Base-by-base conservation (phyloP, 2,888 invertebrate species). In the Rhamphomyia laevipes region DNA sequence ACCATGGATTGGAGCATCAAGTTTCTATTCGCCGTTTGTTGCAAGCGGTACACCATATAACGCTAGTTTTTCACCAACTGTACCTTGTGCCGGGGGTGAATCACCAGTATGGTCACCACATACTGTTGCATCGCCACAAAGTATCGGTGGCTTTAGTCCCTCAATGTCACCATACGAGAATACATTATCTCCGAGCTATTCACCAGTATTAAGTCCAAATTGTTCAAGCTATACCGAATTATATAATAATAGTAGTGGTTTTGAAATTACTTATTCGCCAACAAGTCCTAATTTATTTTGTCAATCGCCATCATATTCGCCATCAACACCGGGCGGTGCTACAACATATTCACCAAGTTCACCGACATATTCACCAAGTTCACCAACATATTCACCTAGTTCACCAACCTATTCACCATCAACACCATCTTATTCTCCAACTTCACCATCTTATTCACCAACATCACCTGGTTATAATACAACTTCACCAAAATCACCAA, bases 51-150 rank as follows among this genome's bases (percentile, higher is more conserved):
- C 94, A 1, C 94, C 94, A 0, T 90, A 89, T 43, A 91, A 87
- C 1, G 91, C 92, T 2, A 87, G 88, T 40, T 95, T 95, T 74
- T 94, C 94, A 17, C 94, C 94, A 12, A 89, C 90, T 0, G 87
- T 86, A 16, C 86, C 87, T 7, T 90, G 89, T n/a, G 94, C 93
- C 62, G 87, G 87, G 0, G 23, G 23, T 27, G 23, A 27, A 12
- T 89, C 90, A 0, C 86, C 86, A 10, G 16, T 37, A 38, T 45
- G 18, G 35, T 21, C 46, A 7, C 61, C 65, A n/a, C 60, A 57
- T 17, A 9, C 23, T 27, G 58, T 5, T 59, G 23, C 23, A 27
- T 27, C 23, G 9, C 23, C 23, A 6, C 23, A 27, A 27, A 27
- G 7, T 27, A 27, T 27, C 2, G 23, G 23, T 6, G 7, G 23